Evolutionary conservation across 1,140 invertebrate species (phyloP).

Genomic region (Trichonephila clavata): DNA sequence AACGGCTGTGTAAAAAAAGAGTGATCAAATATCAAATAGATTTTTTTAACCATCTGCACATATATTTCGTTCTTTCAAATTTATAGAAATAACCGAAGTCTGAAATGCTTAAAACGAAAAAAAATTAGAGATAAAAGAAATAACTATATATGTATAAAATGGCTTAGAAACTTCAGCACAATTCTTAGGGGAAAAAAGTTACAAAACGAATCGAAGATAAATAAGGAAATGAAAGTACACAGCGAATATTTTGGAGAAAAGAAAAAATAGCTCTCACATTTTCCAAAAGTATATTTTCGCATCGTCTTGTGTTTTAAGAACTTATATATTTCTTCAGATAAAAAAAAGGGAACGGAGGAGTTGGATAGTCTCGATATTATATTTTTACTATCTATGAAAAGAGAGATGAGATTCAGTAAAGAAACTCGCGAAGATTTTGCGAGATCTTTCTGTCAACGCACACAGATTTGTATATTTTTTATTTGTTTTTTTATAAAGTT

Average conservation of each 20-base stretch:
- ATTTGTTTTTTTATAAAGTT: neutral
- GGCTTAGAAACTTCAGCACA: neutral
- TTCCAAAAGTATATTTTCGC: neutral
- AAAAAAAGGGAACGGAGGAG: neutral
- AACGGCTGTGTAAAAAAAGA: too few relatives aligned
- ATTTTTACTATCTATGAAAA: neutral
- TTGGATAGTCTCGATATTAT: neutral
- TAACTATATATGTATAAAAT: neutral
- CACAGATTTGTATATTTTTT: neutral
- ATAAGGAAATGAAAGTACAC: neutral
- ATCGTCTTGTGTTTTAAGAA: constrained; percentile 8
- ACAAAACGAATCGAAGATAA: neutral
- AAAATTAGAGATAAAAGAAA: neutral
- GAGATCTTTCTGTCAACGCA: neutral
- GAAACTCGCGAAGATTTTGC: neutral
- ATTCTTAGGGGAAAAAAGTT: neutral
- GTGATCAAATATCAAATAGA: too few relatives aligned
- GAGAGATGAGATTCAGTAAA: neutral
- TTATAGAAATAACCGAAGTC: neutral
- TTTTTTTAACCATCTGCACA: too few relatives aligned
- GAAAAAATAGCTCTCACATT: neutral
- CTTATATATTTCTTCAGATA: neutral
- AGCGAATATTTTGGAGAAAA: neutral
- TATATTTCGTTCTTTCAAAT: too few relatives aligned
- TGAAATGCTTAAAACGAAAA: neutral